Base-by-base conservation (phyloP, 2,888 invertebrate species). In the Pelosia muscerda region DNA sequence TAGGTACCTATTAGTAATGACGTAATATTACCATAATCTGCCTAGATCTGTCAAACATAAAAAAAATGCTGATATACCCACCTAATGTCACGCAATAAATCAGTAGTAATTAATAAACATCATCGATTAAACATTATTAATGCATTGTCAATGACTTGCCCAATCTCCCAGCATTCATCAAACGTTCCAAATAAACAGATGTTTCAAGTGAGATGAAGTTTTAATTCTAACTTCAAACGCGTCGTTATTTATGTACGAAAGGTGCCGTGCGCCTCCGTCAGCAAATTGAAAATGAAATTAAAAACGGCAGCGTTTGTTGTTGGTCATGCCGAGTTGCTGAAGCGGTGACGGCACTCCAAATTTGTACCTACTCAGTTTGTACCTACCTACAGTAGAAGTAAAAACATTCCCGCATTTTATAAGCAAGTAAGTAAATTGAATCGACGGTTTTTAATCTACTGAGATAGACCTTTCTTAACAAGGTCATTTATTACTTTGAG, bases 261-360 rank as follows among this genome's bases (percentile, higher is more conserved):
- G 75, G 74, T 76, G 63, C 70, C 68, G 74, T 63, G 63, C 64
- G 67, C 73, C 66, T 68, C 72, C 77, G 69, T 74, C 82, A 78
- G 75, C 71, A 84, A 86, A 86, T 86, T 84, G 86, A 80, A 86
- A 86, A 86, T 83, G 77, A 86, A 87, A 86, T 86, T 86, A 86
- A 86, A 86, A 84, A 76, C 70, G 71, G 73, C 66, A 68, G 64
- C 77, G 69, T 74, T 84, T 82, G 82, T 85, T 84, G 82, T 82
- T 77, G 76, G 77, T 76, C 76, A 77, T 72, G 81, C 73, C 78
- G 79, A 81, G 70, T 76, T 81, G 75, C 79, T 64, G 75, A 73
- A 75, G 69, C 74, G 76, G 67, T 75, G 76, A 68, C 74, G 76
- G 81, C 71, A 67, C 66, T 71, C 71, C 67, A 63, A 70, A 68